Evolutionary conservation across 1,140 invertebrate species (phyloP).

Genomic region (Cotesia glomerata): DNA sequence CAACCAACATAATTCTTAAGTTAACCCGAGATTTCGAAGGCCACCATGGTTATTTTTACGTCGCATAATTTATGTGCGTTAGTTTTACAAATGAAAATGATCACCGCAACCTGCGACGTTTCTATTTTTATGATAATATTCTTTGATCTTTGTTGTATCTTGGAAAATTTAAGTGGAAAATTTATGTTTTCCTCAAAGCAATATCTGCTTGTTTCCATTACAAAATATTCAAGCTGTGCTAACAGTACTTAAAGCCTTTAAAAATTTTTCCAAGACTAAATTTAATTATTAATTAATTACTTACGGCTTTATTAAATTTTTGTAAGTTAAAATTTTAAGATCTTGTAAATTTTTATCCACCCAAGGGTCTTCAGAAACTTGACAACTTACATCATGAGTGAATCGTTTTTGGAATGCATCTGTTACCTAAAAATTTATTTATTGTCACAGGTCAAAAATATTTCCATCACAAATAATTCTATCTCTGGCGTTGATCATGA

Average conservation of each 20-base stretch:
- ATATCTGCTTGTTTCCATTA: too few relatives aligned
- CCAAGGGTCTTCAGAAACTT: not conserved
- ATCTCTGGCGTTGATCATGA: conserved; percentile 2
- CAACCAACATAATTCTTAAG: conserved; percentile 9
- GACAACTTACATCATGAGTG: not conserved
- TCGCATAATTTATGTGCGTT: conserved; percentile 5
- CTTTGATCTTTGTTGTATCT: not conserved
- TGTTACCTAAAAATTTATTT: conserved; percentile 6
- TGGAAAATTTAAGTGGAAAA: not conserved
- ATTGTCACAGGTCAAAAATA: not conserved
- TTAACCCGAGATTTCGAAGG: conserved; percentile 16
- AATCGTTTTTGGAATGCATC: not conserved
- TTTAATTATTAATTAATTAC: not conserved
- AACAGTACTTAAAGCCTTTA: too few relatives aligned
- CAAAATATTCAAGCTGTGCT: too few relatives aligned
- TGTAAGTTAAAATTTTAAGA: not conserved
- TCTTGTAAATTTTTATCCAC: not conserved
- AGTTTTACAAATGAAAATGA: not conserved
- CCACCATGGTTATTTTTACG: conserved; percentile 16
- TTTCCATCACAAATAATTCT: conserved; percentile 12
- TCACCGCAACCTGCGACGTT: conserved; percentile 10
- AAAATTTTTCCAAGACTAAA: not conserved
- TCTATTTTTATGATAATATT: conserved; percentile 20
- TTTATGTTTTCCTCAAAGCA: not conserved
- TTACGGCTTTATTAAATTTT: not conserved